phyloP scores from a whole-genome alignment of 2,113 vertebrate species.

The Pleuronectes platessa region DNA sequence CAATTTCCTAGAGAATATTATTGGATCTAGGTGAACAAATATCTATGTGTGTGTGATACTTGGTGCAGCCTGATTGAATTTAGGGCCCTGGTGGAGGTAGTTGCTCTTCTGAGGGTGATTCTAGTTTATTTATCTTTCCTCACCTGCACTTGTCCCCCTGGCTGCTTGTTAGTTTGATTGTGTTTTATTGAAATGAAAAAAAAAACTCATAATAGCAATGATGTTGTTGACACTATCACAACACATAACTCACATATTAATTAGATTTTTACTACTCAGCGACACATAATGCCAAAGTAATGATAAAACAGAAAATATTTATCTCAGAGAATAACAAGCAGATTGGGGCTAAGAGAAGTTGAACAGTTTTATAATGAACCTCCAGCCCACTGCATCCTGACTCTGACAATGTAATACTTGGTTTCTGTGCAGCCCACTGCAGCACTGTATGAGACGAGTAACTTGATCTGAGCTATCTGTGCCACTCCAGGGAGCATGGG shows the following conservation, averaged over 20 bases:
- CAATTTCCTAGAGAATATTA: too few species aligned
- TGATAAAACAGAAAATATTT: not conserved
- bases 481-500: conserved; percentile 36
- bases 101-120: too few species aligned
- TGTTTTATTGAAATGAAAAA: too few species aligned
- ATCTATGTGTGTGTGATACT: too few species aligned
- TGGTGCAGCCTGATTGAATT: too few species aligned
- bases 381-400: not conserved
- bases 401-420: conserved; percentile 6
- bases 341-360: not conserved
- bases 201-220: not conserved
- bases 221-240: not conserved
- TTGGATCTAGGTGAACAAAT: too few species aligned
- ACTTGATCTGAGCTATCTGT: conserved; percentile 65
- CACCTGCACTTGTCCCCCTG: too few species aligned
- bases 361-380: not conserved
- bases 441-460: conserved; percentile 62
- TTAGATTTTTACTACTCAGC: not conserved
- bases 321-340: not conserved
- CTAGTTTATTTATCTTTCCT: too few species aligned
- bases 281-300: not conserved
- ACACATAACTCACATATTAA: not conserved
- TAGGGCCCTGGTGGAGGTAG: too few species aligned
- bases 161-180: too few species aligned
- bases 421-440: conserved; percentile 31